Percentiles rank a stretch among this genome's conserved stretches.
phyloP scores from a whole-genome alignment of 2,113 vertebrate genomes.

The Loxodonta africana region DNA sequence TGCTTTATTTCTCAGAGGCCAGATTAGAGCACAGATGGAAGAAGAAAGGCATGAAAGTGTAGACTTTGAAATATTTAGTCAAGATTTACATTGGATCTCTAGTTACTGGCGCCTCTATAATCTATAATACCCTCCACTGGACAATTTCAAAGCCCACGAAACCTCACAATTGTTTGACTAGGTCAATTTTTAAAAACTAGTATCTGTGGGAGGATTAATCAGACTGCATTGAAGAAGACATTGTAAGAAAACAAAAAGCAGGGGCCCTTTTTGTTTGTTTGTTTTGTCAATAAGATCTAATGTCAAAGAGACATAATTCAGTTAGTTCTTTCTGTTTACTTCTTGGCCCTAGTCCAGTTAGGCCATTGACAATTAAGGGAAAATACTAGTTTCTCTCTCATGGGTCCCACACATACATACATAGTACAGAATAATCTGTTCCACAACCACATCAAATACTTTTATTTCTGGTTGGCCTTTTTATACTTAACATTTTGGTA shows the following conservation, averaged over 20 bases:
- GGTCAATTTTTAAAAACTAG: not conserved
- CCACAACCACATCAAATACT: slow-evolving; percentile 73
- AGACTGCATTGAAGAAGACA: not conserved
- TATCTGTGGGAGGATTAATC: slow-evolving; percentile 19
- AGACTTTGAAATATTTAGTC: slow-evolving; percentile 30
- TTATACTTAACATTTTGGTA: slow-evolving; percentile 72
- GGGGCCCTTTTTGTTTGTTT: not conserved
- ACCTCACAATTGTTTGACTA: not conserved
- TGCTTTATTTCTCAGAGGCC: slow-evolving; percentile 62
- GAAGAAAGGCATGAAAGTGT: slow-evolving; percentile 69
- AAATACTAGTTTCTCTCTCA: slow-evolving; percentile 43
- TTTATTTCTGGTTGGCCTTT: slow-evolving; percentile 69
- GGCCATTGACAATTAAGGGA: slow-evolving; percentile 55
- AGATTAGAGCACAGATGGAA: slow-evolving; percentile 70
- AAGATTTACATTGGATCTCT: slow-evolving; percentile 65
- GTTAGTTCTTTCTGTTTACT: not conserved
- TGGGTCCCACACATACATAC: not conserved
- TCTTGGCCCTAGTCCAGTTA: not conserved
- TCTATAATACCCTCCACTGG: not conserved
- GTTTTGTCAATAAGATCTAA: slow-evolving; percentile 56
- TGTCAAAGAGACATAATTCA: not conserved
- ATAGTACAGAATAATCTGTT: not conserved
- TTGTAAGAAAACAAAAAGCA: slow-evolving; percentile 10
- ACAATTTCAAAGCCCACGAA: slow-evolving; percentile 38
- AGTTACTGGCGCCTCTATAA: slow-evolving; percentile 18